Evolutionary conservation across 2,113 vertebrate species (phyloP).

Genomic region (Noturus placidus): DNA sequence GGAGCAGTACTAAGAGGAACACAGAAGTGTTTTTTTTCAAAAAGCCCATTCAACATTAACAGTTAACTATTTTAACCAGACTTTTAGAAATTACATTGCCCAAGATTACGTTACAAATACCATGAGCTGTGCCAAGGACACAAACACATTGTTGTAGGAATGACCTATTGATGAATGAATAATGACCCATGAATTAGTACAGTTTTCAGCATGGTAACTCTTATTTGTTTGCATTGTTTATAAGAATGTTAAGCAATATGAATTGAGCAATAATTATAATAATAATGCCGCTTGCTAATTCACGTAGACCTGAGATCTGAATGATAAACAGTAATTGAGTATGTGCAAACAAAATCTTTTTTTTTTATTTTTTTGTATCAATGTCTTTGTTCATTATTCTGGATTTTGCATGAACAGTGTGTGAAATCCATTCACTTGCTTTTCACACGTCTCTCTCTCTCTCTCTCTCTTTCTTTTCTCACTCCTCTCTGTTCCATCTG

Average conservation of each 20-base stretch:
- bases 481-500: conserved; percentile 34
- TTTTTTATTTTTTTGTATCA: background rate
- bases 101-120: background rate
- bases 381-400: background rate
- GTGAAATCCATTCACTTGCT: conserved; percentile 18
- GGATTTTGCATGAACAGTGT: conserved; percentile 7
- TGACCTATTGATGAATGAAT: too few species aligned
- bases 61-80: background rate
- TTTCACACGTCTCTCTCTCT: conserved; percentile 3
- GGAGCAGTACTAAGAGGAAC: background rate
- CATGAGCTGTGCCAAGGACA: background rate
- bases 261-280: background rate
- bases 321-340: background rate
- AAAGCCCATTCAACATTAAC: background rate
- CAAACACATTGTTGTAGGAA: background rate
- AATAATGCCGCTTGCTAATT: background rate
- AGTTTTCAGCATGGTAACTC: background rate
- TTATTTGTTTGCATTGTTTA: background rate
- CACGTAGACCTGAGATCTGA: background rate
- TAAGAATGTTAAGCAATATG: background rate
- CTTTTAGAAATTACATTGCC: background rate
- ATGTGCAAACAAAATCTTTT: background rate
- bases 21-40: background rate
- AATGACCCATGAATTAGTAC: background rate
- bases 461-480: conserved; percentile 17